Evolutionary conservation across 2,888 invertebrate genomes (phyloP).

Genomic region (Marasmarcha lunaedactyla): DNA sequence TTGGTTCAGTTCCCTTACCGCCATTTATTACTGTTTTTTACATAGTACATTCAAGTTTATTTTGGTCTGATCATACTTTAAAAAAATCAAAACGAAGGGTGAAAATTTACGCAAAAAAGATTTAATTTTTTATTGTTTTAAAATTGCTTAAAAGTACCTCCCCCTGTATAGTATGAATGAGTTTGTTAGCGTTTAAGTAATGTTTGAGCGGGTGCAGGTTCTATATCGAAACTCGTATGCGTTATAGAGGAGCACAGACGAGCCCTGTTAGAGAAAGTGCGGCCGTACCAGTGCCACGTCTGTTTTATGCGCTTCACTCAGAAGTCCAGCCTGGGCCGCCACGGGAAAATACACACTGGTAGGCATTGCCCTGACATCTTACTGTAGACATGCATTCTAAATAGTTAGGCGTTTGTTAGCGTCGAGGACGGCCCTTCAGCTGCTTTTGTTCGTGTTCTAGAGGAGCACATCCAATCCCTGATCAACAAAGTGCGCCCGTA

Average conservation of each 20-base stretch:
- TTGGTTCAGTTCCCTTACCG: constrained; percentile 46
- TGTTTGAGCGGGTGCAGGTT: constrained; percentile 50
- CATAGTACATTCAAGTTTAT: constrained; percentile 16
- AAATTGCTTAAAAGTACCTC: constrained; percentile 33
- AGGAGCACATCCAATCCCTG: constrained; percentile 73
- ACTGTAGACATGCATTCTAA: constrained; percentile 56
- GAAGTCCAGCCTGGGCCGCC: constrained; percentile 80
- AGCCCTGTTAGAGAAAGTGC: constrained; percentile 72
- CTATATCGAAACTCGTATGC: constrained; percentile 66
- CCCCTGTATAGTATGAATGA: constrained; percentile 62
- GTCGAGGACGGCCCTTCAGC: constrained; percentile 54
- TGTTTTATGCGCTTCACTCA: constrained; percentile 81
- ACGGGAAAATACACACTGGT: constrained; percentile 79
- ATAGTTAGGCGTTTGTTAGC: constrained; percentile 49
- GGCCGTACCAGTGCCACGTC: constrained; percentile 79
- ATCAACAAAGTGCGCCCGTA: constrained; percentile 73
- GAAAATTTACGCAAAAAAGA: constrained; percentile 5
- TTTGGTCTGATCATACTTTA: constrained; percentile 1
- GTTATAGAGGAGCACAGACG: constrained; percentile 72
- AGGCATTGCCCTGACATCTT: constrained; percentile 69
- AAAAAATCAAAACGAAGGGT: no score
- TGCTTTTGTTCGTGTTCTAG: constrained; percentile 69
- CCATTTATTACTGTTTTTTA: constrained; percentile 28
- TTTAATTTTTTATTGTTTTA: no score
- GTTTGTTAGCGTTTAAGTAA: constrained; percentile 29